These are phyloP conservation scores for Falcunculus frontatus DNA, from an alignment of 2,113 vertebrate species.

Conservation along the genomic window DNA sequence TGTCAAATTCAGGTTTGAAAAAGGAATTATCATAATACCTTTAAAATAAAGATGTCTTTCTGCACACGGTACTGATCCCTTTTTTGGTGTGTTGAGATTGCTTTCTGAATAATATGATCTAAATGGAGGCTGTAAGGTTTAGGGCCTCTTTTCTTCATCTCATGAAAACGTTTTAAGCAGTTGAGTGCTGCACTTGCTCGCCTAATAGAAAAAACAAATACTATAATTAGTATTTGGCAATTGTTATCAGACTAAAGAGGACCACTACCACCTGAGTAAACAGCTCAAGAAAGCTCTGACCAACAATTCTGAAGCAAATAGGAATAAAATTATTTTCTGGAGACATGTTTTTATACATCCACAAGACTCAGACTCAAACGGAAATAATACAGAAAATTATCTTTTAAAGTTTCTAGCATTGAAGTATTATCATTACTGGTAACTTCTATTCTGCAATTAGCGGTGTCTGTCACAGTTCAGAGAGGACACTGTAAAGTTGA, in stretches of 20 bases:
- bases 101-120: conserved; percentile 96
- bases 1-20: background rate
- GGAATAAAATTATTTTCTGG: background rate
- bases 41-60: conserved; percentile 93
- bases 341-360: background rate
- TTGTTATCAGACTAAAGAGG: background rate
- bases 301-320: background rate
- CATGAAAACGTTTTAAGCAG: conserved; percentile 94
- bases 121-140: conserved; percentile 96
- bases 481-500: background rate
- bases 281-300: background rate
- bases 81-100: conserved; percentile 82
- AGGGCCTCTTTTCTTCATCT: conserved; percentile 94
- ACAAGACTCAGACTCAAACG: background rate
- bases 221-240: background rate
- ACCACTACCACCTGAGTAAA: background rate
- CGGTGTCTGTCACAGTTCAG: background rate
- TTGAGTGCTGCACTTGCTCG: conserved; percentile 94
- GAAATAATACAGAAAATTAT: background rate
- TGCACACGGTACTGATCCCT: conserved; percentile 88
- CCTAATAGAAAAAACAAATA: conserved; percentile 63
- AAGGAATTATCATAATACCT: conserved; percentile 66
- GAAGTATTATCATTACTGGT: background rate
- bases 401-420: background rate
- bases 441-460: background rate